phyloP scores from a whole-genome alignment of 2,113 vertebrate genomes.

The Buteo buteo region DNA sequence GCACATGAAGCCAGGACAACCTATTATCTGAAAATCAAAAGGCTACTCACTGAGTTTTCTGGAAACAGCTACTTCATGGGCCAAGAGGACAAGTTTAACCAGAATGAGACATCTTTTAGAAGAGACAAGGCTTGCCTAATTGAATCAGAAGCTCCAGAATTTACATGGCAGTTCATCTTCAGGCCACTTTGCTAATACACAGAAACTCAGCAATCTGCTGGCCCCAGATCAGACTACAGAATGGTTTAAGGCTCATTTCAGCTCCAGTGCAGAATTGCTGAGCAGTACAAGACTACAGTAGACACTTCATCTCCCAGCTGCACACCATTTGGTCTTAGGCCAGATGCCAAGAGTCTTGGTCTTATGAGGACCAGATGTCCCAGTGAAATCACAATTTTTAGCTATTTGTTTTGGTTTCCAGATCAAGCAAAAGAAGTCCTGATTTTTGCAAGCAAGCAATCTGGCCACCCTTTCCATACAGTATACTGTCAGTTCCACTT shows the following conservation, averaged over 20 bases:
- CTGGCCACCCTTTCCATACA: not conserved
- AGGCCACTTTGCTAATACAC: not conserved
- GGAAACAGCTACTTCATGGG: not conserved
- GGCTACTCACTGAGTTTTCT: not conserved
- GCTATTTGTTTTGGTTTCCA: not conserved
- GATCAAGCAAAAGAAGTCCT: not conserved
- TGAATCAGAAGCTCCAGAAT: not conserved
- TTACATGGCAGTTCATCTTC: not conserved
- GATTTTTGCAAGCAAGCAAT: not conserved
- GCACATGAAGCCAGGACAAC: not conserved
- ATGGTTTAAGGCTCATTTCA: not conserved
- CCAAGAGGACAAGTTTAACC: not conserved
- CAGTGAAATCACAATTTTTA: not conserved
- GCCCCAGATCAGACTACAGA: not conserved
- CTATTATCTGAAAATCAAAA: not conserved
- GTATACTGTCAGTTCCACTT: not conserved
- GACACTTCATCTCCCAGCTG: not conserved
- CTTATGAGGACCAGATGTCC: not conserved
- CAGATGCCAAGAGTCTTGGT: not conserved
- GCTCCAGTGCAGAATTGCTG: not conserved
- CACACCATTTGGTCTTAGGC: not conserved
- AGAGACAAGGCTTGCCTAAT: not conserved
- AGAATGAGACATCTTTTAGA: not conserved
- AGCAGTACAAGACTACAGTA: not conserved
- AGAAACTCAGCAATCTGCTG: not conserved